phyloP scores from a whole-genome alignment of 2,888 invertebrate species.

The Tenthredo distinguenda region DNA sequence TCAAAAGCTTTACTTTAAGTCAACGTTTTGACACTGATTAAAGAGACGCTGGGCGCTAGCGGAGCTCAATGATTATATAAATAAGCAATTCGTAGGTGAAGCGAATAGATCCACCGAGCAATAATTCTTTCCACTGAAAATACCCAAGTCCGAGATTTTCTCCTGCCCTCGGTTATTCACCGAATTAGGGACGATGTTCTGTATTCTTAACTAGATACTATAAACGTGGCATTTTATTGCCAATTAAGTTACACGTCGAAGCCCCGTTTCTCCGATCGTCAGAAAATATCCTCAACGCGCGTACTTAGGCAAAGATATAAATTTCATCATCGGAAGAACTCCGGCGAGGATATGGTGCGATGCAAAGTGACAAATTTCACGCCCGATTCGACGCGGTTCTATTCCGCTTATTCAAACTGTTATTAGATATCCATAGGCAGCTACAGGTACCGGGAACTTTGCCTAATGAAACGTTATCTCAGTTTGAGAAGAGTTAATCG shows the following conservation, averaged over 20 bases:
- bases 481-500: not conserved
- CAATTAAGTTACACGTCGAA: slow-evolving; percentile 21
- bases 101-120: too few species aligned
- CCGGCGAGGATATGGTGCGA: not conserved
- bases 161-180: not conserved
- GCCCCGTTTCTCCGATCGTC: not conserved
- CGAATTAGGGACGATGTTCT: not conserved
- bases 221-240: slow-evolving; percentile 32
- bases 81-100: not conserved
- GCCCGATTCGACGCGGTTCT: not conserved
- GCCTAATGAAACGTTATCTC: slow-evolving; percentile 32
- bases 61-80: not conserved
- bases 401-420: not conserved
- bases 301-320: not conserved
- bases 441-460: not conserved
- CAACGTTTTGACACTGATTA: not conserved
- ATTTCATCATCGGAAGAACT: not conserved
- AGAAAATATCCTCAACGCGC: not conserved
- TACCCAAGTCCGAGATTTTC: not conserved
- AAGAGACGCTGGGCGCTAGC: not conserved
- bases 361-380: slow-evolving; percentile 27
- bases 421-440: not conserved
- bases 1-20: slow-evolving; percentile 1
- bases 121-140: too few species aligned
- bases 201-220: not conserved